phyloP scores from a whole-genome alignment of 2,888 invertebrate species.

The Empis livida region DNA sequence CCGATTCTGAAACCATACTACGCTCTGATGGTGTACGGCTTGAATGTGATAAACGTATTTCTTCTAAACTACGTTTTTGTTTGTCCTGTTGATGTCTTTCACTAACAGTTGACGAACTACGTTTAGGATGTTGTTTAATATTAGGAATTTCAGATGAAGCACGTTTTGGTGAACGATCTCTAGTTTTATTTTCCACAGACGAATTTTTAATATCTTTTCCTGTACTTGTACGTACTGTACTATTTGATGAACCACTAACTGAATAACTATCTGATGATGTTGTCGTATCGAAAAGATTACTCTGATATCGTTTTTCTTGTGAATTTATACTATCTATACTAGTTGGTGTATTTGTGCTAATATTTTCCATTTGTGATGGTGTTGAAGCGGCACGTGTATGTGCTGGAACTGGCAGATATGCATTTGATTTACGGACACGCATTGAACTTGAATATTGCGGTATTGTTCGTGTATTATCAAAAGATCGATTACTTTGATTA shows the following conservation, averaged over 20 bases:
- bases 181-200: constrained; percentile 12
- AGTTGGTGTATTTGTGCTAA: constrained; percentile 13
- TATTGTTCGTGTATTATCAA: constrained; percentile 16
- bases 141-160: constrained; percentile 27
- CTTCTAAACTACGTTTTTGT: constrained; percentile 27
- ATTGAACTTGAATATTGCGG: constrained; percentile 30
- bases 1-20: constrained; percentile 11
- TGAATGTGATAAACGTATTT: constrained; percentile 15
- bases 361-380: constrained; percentile 33
- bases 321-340: constrained; percentile 16
- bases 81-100: constrained; percentile 16
- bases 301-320: constrained; percentile 24
- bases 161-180: constrained; percentile 24
- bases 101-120: constrained; percentile 28
- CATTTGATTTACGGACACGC: constrained; percentile 29
- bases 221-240: constrained; percentile 2
- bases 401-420: constrained; percentile 30
- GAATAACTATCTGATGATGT: background rate
- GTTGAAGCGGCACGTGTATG: constrained; percentile 35
- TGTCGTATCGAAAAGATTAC: constrained; percentile 10
- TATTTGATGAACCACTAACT: background rate
- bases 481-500: constrained; percentile 8
- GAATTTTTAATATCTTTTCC: constrained; percentile 14
- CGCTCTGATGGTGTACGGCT: constrained; percentile 14
- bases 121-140: constrained; percentile 25